Evolutionary conservation across 2,113 vertebrate species (phyloP).

Genomic region (Artemisiospiza belli): DNA sequence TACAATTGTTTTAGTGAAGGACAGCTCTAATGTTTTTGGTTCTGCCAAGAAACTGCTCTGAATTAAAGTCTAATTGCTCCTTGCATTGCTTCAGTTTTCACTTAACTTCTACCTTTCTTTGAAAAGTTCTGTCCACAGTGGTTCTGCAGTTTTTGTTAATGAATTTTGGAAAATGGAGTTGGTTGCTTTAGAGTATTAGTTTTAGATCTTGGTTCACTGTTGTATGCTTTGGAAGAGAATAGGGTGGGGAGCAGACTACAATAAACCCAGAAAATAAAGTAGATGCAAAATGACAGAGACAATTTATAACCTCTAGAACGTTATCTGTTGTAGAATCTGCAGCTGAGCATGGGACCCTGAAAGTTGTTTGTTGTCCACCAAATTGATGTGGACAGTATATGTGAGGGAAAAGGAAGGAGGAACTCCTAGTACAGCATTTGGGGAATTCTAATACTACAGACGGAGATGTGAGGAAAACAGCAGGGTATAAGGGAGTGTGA

Average conservation of each 20-base stretch:
- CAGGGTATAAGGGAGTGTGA: background rate
- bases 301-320: background rate
- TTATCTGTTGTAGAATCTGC: background rate
- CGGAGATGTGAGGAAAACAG: background rate
- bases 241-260: background rate
- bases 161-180: background rate
- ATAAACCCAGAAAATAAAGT: background rate
- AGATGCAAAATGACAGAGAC: background rate
- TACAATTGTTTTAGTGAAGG: background rate
- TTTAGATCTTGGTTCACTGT: background rate
- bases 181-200: background rate
- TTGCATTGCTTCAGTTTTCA: background rate
- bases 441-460: background rate
- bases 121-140: background rate
- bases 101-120: background rate
- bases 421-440: rapidly evolving
- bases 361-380: background rate
- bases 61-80: background rate
- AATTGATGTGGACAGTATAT: background rate
- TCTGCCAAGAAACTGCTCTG: background rate
- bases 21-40: background rate
- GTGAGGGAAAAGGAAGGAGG: background rate
- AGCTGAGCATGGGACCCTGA: background rate
- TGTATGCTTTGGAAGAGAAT: background rate
- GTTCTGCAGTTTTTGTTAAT: background rate